Conservation (phyloP, 2,797 vertebrate species). For the Micrastur ruficollis region DNA sequence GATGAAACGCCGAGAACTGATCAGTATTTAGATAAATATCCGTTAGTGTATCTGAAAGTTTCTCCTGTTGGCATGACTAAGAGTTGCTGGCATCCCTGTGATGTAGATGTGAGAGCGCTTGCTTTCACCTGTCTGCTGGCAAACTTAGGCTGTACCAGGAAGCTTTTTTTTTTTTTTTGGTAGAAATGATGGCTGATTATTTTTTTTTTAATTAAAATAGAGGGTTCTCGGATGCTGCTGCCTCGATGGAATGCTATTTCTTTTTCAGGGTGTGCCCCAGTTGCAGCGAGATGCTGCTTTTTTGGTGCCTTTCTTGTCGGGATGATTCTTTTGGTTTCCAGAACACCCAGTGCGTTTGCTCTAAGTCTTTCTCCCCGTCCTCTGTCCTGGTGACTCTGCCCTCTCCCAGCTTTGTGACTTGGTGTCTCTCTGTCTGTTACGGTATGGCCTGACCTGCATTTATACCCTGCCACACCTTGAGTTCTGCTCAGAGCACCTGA, state of each 20-base stretch:
- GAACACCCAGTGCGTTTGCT: constrained; percentile 1
- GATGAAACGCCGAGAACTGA: neutral
- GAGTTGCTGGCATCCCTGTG: neutral
- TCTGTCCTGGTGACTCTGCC: neutral
- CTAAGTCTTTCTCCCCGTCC: neutral
- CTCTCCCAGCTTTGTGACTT: neutral
- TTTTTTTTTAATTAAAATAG: neutral
- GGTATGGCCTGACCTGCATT: neutral
- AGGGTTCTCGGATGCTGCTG: neutral
- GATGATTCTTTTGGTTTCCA: constrained; percentile 12
- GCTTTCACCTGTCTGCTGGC: neutral
- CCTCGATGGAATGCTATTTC: neutral
- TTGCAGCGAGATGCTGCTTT: neutral
- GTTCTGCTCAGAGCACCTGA: constrained; percentile 38
- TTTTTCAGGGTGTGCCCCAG: neutral
- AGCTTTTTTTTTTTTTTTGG: neutral
- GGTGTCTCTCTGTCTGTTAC: neutral
- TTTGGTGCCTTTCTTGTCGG: constrained; percentile 40
- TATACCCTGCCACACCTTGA: constrained; percentile 1
- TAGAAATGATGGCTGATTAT: neutral
- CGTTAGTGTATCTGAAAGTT: neutral
- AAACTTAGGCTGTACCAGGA: neutral
- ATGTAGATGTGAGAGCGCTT: neutral
- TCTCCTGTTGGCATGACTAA: neutral
- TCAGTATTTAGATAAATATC: constrained; percentile 25